Evolutionary conservation across 2,797 vertebrate genomes (phyloP).

Genomic region (Sebastiscus tertius): DNA sequence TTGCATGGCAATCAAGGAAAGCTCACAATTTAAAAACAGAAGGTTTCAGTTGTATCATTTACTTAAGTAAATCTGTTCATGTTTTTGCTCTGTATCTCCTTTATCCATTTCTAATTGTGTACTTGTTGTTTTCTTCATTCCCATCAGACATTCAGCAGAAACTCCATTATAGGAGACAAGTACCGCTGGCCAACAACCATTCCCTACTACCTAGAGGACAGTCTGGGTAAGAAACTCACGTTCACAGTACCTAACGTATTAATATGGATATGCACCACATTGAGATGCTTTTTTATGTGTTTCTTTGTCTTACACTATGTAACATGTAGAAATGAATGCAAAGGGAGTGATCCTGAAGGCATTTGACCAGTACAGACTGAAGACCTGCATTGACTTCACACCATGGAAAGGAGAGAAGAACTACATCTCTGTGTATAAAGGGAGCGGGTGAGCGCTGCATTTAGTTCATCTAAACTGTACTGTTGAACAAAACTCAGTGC

Average conservation of each 20-base stretch:
- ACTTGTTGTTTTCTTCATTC: constrained; percentile 3
- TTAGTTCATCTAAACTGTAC: neutral
- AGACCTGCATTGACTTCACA: constrained; percentile 93
- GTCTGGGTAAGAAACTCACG: constrained; percentile 80
- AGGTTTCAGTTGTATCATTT: neutral
- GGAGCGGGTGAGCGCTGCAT: constrained; percentile 84
- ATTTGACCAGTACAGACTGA: constrained; percentile 91
- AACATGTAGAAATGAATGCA: constrained; percentile 87
- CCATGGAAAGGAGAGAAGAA: constrained; percentile 89
- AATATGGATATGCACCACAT: neutral
- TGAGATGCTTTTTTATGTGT: neutral
- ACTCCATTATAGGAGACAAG: constrained; percentile 84
- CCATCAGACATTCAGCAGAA: constrained; percentile 71
- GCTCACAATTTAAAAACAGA: neutral
- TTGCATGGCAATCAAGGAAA: neutral
- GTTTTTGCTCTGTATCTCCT: neutral
- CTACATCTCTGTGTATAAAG: constrained; percentile 90
- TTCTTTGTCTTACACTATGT: neutral
- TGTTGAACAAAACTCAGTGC: too few species aligned
- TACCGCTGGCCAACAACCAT: constrained; percentile 89
- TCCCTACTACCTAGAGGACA: constrained; percentile 90
- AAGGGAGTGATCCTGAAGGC: constrained; percentile 91
- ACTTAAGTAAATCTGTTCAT: neutral
- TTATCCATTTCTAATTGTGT: neutral
- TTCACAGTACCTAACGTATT: accelerated